These are phyloP conservation scores for Tanypteryx hageni DNA, from an alignment of 2,888 invertebrate species.

Conservation along the genomic window DNA sequence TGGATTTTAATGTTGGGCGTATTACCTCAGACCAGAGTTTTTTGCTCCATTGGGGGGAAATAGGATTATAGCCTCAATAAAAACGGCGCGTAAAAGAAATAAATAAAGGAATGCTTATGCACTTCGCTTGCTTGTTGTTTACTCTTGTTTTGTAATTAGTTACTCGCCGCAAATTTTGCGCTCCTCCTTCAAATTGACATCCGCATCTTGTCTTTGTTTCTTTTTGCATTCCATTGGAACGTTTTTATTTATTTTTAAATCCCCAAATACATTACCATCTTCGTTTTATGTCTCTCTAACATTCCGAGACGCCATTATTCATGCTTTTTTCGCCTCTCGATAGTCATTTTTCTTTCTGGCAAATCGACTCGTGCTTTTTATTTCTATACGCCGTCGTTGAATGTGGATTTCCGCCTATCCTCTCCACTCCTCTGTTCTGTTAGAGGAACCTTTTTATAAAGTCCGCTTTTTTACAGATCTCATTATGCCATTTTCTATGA, in stretches of 20 bases:
- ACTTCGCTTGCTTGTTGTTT: not conserved
- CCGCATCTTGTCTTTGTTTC: not conserved
- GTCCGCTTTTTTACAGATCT: no score
- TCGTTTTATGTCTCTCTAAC: no score
- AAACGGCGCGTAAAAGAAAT: not conserved
- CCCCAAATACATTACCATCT: no score
- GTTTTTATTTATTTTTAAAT: not conserved
- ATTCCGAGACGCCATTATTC: no score
- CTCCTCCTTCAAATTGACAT: not conserved
- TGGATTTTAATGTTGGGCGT: not conserved
- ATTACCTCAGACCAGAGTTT: not conserved
- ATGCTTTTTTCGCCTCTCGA: no score
- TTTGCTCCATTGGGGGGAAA: not conserved
- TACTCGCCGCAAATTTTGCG: not conserved
- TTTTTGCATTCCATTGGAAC: not conserved
- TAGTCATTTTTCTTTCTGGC: no score
- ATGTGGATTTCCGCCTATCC: no score
- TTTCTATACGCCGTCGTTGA: no score
- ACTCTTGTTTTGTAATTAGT: not conserved
- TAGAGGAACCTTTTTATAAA: no score
- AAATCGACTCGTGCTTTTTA: no score
- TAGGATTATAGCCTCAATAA: not conserved
- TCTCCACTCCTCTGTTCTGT: no score
- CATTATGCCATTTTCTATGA: no score
- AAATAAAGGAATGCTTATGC: not conserved